Conservation (phyloP, 2,797 vertebrate genomes). For the Hephaestus fuliginosus region DNA sequence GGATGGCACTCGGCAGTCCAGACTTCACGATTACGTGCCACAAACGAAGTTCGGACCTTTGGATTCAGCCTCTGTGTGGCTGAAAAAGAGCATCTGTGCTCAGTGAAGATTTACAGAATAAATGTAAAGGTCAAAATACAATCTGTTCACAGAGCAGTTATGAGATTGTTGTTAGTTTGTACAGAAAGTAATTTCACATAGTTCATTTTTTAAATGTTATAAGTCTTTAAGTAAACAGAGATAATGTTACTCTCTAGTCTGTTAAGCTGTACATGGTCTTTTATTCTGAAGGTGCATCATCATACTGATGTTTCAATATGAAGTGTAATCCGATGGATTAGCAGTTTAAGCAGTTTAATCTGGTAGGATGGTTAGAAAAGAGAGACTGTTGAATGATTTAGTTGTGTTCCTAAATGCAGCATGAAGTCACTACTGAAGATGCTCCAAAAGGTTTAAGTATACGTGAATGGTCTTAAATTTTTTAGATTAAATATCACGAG, state of each 20-base stretch:
- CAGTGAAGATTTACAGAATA: slow-evolving; percentile 12
- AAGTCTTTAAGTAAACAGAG: not conserved
- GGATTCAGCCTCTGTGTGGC: slow-evolving; percentile 17
- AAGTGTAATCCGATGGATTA: not conserved
- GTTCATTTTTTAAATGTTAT: not conserved
- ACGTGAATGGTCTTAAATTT: too few relatives aligned
- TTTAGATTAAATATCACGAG: too few relatives aligned
- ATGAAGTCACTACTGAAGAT: too few relatives aligned
- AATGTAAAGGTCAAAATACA: slow-evolving; percentile 15
- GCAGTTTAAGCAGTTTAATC: too few relatives aligned
- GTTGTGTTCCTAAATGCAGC: too few relatives aligned
- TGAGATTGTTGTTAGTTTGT: not conserved
- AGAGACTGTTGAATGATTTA: too few relatives aligned
- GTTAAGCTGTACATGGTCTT: not conserved
- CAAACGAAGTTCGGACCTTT: slow-evolving; percentile 1
- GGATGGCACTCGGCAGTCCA: slow-evolving; percentile 5
- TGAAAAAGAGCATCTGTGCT: slow-evolving; percentile 53
- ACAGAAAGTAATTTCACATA: not conserved
- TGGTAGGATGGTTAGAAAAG: not conserved
- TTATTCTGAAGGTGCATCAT: not conserved
- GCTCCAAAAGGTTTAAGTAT: too few relatives aligned
- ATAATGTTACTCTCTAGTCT: not conserved
- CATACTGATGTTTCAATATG: not conserved
- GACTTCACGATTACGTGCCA: not conserved
- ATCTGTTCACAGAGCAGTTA: slow-evolving; percentile 14